phyloP scores from a whole-genome alignment of 37 sponge, comb jelly and placozoan species.

The Axinella damicornis region DNA sequence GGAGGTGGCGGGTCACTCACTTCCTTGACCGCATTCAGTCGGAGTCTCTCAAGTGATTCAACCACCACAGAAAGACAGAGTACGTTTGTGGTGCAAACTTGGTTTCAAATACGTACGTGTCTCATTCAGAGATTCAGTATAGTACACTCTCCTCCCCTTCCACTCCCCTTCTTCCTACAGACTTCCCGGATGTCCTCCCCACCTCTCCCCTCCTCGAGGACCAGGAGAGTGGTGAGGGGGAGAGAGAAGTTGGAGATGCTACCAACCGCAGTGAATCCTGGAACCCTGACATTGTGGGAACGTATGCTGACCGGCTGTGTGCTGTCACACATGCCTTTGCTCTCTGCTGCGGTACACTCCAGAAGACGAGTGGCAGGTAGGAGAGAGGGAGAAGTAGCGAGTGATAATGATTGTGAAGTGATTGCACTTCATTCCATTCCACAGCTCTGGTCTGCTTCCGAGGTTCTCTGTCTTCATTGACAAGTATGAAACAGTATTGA shows the following conservation, averaged over 20 bases:
- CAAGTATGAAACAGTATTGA: conserved; percentile 77
- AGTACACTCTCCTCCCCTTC: too few species aligned
- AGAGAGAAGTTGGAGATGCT: neutral
- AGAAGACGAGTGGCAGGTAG: conserved; percentile 42
- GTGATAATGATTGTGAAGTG: neutral
- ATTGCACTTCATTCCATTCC: neutral
- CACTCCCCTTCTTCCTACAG: conserved; percentile 2
- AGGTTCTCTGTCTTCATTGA: conserved; percentile 62
- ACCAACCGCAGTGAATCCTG: neutral
- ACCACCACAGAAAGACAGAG: too few species aligned
- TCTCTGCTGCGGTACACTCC: conserved; percentile 65
- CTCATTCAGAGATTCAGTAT: too few species aligned
- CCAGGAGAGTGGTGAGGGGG: neutral
- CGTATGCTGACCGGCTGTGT: conserved; percentile 87
- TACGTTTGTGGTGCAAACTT: too few species aligned
- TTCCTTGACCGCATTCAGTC: neutral
- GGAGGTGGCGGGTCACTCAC: neutral
- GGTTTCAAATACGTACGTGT: too few species aligned
- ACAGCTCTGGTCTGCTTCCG: conserved; percentile 48
- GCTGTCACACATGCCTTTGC: conserved; percentile 88
- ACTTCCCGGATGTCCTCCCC: neutral
- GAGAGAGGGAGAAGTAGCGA: too few species aligned
- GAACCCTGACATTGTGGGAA: conserved; percentile 45
- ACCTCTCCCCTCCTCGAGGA: neutral
- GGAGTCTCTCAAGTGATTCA: conserved; percentile 29